Conservation (phyloP, 2,888 invertebrate genomes). For the Pterobdella sp. region DNA sequence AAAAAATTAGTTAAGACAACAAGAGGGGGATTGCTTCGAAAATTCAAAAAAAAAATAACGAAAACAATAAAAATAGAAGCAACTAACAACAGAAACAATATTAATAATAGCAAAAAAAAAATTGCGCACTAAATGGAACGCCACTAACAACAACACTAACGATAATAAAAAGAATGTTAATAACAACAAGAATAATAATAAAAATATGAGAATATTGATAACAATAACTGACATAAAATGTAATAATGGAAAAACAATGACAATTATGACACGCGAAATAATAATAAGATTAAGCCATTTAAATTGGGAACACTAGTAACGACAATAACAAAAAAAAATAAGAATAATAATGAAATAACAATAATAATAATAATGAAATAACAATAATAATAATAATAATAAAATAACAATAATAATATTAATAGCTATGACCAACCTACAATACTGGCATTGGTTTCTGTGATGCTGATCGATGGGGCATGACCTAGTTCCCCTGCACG, state of each 20-base stretch:
- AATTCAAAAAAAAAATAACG: neutral
- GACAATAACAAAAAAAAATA: too few relatives aligned
- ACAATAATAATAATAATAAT: too few relatives aligned
- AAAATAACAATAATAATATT: neutral
- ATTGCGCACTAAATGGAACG: neutral
- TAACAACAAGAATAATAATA: too few relatives aligned
- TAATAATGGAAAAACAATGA: conserved; percentile 7
- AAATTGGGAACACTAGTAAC: neutral
- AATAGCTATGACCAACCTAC: conserved; percentile 68
- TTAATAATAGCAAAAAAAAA: neutral
- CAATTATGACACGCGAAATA: neutral
- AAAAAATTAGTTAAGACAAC: too few relatives aligned
- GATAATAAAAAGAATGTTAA: too few relatives aligned
- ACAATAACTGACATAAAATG: too few relatives aligned
- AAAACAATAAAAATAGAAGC: neutral
- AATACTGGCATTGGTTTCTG: conserved; percentile 98
- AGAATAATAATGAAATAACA: too few relatives aligned
- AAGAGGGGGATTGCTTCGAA: neutral
- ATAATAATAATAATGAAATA: too few relatives aligned
- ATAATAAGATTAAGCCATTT: neutral
- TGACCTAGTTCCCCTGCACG: conserved; percentile 89
- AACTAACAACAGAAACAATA: neutral
- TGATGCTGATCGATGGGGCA: conserved; percentile 99
- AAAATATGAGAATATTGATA: too few relatives aligned
- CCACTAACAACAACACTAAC: neutral